A percentile compares a stretch with the other conserved stretches of the same genome.
phyloP scores from a whole-genome alignment of 1,140 invertebrate species.

The Chironomus tepperi region DNA sequence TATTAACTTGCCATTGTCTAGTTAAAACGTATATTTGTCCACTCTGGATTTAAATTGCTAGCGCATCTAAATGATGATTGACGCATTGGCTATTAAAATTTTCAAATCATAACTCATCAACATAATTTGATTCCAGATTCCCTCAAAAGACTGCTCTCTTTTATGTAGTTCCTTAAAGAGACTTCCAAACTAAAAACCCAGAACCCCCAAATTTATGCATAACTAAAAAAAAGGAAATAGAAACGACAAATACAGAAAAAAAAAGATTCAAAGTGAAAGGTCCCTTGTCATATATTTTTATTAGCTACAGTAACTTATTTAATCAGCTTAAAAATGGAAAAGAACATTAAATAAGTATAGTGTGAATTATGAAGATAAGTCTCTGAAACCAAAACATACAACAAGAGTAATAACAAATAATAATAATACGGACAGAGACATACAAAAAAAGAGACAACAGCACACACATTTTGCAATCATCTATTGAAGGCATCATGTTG shows the following conservation, averaged over 20 bases:
- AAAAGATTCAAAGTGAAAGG: neutral
- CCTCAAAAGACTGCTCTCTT: too few species aligned
- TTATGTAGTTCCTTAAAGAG: too few species aligned
- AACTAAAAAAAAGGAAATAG: too few species aligned
- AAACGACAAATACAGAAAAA: neutral
- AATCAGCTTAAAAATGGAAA: conserved; percentile 16
- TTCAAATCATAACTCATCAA: too few species aligned
- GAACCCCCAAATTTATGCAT: too few species aligned
- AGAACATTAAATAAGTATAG: neutral
- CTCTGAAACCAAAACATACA: neutral
- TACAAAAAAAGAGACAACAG: neutral
- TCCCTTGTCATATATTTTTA: conserved; percentile 7
- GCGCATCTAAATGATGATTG: too few species aligned
- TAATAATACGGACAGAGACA: neutral
- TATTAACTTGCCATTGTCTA: too few species aligned
- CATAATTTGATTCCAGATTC: too few species aligned
- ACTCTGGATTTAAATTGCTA: too few species aligned
- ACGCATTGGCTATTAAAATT: too few species aligned
- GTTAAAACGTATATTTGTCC: too few species aligned
- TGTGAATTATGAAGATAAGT: conserved; percentile 23
- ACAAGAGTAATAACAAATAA: neutral
- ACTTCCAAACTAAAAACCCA: too few species aligned
- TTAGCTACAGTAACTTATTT: conserved; percentile 16
- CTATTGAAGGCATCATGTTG: neutral
- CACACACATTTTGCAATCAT: neutral